These are phyloP conservation scores for Epirrhoe alternata DNA, from an alignment of 2,888 invertebrate species.

Conservation along the genomic window DNA sequence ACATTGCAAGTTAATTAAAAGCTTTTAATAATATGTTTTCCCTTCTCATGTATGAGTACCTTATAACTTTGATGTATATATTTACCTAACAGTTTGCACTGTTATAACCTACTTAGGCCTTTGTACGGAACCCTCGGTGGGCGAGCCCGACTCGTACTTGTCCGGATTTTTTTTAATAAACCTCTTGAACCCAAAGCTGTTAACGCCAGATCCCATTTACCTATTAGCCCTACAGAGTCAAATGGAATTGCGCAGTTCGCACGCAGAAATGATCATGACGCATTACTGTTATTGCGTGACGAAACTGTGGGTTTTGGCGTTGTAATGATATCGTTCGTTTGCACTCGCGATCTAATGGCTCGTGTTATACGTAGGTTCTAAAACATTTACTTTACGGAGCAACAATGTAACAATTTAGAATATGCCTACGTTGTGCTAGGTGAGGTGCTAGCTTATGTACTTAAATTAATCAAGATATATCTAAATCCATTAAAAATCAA, in stretches of 20 bases:
- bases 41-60: too few species aligned
- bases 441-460: background rate
- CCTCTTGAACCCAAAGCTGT: background rate
- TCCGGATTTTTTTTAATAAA: background rate
- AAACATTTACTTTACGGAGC: background rate
- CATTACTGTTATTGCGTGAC: conserved; percentile 43
- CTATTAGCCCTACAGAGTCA: conserved; percentile 39
- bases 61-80: too few species aligned
- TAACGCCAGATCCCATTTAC: conserved; percentile 20
- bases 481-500: background rate
- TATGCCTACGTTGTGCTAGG: background rate
- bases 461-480: background rate
- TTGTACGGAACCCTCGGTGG: too few species aligned
- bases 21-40: too few species aligned
- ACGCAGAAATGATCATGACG: conserved; percentile 44
- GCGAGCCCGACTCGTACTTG: too few species aligned
- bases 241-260: conserved; percentile 45
- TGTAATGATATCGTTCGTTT: conserved; percentile 38
- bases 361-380: conserved; percentile 10
- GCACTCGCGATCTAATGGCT: conserved; percentile 36
- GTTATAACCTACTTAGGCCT: too few species aligned
- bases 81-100: too few species aligned
- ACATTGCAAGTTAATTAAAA: too few species aligned
- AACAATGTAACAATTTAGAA: conserved; percentile 2
- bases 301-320: conserved; percentile 34